Evolutionary conservation across 1,140 invertebrate genomes (phyloP), one percentile per base, ranked within the genome.

Genomic region (Drosophila orosa): DNA sequence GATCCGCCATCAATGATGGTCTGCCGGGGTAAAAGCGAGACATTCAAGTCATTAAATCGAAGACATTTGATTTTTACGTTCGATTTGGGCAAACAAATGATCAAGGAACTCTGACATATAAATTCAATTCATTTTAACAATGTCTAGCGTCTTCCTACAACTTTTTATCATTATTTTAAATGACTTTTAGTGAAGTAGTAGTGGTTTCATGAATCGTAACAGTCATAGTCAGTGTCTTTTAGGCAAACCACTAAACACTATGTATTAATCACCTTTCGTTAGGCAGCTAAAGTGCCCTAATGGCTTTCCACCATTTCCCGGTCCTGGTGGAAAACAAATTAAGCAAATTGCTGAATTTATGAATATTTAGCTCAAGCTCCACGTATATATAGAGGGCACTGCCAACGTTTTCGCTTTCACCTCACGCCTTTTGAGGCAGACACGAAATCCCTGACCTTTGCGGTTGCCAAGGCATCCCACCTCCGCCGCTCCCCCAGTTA

Each of bases 361-460:
- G 59, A 65, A 74, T 74, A 48, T 65, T 74, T 50, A 72, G 52
- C n/a, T 48, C 24, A 48, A 56, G 50, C 54, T 42, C 24, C 50
- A n/a, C 12, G 27, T 48, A 56, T n/a, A 56, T n/a, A 29, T 39
- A 37, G 31, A 56, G 24, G 52, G 39, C 68, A 54, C 42, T 37
- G 31, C 33, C 42, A 62, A 45, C 75, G 74, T 69, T 74, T 85
- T 84, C 81, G 78, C 82, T 85, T 85, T 85, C 82, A 87, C 83
- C 83, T 58, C 44, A 45, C 65, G 59, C 67, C 47, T 27, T 55
- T 56, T 42, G 50, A 29, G 73, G 61, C 48, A 75, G 75, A 78
- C 58, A 72, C 54, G 24, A 83, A 83, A 86, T 83, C 83, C 83
- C 84, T 86, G 83, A 86, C 83, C 84, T 86, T 86, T 86, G 84